phyloP scores from a whole-genome alignment of 2,113 vertebrate genomes.

The Tachysurus fulvidraco region DNA sequence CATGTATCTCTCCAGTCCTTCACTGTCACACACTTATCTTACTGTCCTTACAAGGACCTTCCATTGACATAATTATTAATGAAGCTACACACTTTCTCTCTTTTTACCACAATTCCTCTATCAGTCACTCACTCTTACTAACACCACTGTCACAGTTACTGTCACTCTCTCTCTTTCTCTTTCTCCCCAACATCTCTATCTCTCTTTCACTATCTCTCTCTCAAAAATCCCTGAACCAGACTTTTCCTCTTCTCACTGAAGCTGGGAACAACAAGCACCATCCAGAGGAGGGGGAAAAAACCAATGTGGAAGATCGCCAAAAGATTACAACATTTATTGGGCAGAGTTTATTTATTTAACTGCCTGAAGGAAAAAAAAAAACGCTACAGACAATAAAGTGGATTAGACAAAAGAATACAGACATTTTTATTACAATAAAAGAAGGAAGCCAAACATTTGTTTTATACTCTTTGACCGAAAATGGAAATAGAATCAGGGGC shows the following conservation, averaged over 20 bases:
- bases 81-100: not conserved
- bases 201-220: constrained; percentile 13
- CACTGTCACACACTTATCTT: not conserved
- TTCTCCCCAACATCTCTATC: constrained; percentile 14
- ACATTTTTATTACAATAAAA: constrained; percentile 52
- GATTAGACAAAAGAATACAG: constrained; percentile 35
- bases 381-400: constrained; percentile 44
- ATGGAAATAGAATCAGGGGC: constrained; percentile 40
- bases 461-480: constrained; percentile 52
- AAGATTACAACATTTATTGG: constrained; percentile 54
- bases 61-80: not conserved
- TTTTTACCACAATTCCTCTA: constrained; percentile 11
- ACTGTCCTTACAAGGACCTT: not conserved
- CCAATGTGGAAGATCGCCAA: constrained; percentile 54
- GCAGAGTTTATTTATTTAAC: constrained; percentile 57
- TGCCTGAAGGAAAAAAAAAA: not conserved
- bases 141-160: too few species aligned
- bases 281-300: constrained; percentile 29
- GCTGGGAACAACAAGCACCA: constrained; percentile 52
- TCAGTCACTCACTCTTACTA: constrained; percentile 46
- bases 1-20: not conserved
- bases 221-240: constrained; percentile 50
- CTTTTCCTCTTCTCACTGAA: constrained; percentile 46
- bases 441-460: constrained; percentile 54
- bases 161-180: not conserved